phyloP scores from a whole-genome alignment of 2,113 vertebrate genomes.

The Monopterus albus region DNA sequence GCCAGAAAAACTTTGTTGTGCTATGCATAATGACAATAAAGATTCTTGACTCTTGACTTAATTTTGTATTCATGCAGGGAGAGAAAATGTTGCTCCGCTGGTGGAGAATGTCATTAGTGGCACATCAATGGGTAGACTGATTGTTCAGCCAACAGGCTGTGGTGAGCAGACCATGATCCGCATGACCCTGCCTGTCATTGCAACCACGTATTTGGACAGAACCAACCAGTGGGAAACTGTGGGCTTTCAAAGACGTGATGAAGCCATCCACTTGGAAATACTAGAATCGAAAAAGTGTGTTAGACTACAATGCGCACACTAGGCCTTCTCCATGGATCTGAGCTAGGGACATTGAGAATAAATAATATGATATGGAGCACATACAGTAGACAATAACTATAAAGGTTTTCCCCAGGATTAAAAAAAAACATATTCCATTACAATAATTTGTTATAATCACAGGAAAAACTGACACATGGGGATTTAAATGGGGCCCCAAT shows the following conservation, averaged over 20 bases:
- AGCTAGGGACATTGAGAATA: too few relatives aligned
- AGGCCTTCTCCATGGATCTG: too few relatives aligned
- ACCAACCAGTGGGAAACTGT: slow-evolving; percentile 78
- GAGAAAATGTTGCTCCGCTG: slow-evolving; percentile 43
- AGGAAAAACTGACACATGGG: too few relatives aligned
- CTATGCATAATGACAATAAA: too few relatives aligned
- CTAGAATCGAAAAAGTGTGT: slow-evolving; percentile 69
- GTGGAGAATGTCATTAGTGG: slow-evolving; percentile 69
- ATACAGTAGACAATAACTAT: too few relatives aligned
- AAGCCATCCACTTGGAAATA: slow-evolving; percentile 68
- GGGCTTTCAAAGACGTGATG: slow-evolving; percentile 44
- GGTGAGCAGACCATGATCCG: slow-evolving; percentile 77
- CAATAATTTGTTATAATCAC: too few relatives aligned
- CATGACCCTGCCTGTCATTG: slow-evolving; percentile 73
- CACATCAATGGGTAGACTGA: slow-evolving; percentile 38
- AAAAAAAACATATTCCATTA: too few relatives aligned
- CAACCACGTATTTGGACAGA: slow-evolving; percentile 77
- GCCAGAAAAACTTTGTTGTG: too few relatives aligned
- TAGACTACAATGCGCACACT: too few relatives aligned
- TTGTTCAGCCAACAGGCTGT: slow-evolving; percentile 55
- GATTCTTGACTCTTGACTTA: too few relatives aligned
- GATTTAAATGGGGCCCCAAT: not conserved
- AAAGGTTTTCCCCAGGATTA: too few relatives aligned
- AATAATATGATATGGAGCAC: too few relatives aligned
- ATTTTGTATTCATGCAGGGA: slow-evolving; percentile 33